phyloP scores from a whole-genome alignment of 2,797 vertebrate genomes.

The Acipenser ruthenus region DNA sequence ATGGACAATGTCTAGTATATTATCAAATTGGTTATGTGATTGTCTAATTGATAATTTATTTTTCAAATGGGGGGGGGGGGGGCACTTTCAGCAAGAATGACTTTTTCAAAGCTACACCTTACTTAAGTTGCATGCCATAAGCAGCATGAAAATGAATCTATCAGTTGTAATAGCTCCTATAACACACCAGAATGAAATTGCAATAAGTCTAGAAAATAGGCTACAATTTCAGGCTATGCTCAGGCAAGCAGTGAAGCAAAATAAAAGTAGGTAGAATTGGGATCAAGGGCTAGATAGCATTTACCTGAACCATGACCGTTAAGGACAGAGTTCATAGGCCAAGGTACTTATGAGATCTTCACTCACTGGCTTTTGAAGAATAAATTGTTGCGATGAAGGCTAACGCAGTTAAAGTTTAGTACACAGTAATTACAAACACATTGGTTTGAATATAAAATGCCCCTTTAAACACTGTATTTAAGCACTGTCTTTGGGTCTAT shows the following conservation, averaged over 20 bases:
- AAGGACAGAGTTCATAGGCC: conserved; percentile 66
- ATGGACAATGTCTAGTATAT: too few species aligned
- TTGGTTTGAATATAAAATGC: conserved; percentile 22
- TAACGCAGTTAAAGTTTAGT: conserved; percentile 20
- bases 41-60: too few species aligned
- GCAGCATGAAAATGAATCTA: conserved; percentile 70
- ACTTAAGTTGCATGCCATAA: conserved; percentile 66
- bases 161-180: conserved; percentile 80
- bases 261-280: conserved; percentile 74
- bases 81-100: conserved; percentile 24
- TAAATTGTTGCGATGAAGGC: conserved; percentile 17
- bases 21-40: too few species aligned
- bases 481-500: too few species aligned
- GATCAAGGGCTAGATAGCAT: conserved; percentile 61
- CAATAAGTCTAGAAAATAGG: conserved; percentile 79
- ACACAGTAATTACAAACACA: conserved; percentile 32
- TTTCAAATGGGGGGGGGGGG: too few species aligned
- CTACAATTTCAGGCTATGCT: conserved; percentile 80
- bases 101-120: conserved; percentile 27
- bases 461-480: conserved; percentile 21
- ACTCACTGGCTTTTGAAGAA: conserved; percentile 27
- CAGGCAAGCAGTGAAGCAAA: conserved; percentile 74
- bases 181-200: conserved; percentile 74
- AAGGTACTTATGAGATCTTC: conserved; percentile 59
- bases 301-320: conserved; percentile 62